Evolutionary conservation across 2,888 invertebrate species (phyloP), one percentile per base, ranked within the genome.

Genomic region (Apoda limacodes): DNA sequence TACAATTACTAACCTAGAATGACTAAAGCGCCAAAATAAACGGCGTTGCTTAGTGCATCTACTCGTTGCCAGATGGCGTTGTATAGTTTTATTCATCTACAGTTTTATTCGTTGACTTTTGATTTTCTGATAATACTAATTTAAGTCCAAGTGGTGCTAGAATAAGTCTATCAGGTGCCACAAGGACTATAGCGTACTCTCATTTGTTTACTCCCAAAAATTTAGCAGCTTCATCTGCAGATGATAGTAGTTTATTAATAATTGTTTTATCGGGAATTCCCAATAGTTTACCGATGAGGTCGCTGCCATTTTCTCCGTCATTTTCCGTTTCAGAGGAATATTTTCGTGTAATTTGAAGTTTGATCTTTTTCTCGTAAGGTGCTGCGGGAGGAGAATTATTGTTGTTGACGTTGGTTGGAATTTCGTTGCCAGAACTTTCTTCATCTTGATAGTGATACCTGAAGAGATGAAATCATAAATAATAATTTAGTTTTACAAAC

Each of bases 241-340:
- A 91, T 3, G 89, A 85, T 17, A 95, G 83, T 42, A 92, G 85
- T 65, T 90, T 89, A 55, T 95, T 95, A 31, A 96, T 89, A 37
- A 92, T 87, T 9, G 90, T 89, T 45, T 89, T 87, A 62, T 93
- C 94, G 22, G 90, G 87, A 37, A 96, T 92, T 0, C 95, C 95
- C 10, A 96, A 76, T 1, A 96, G 82, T 65, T 95, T 94, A 6
- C 94, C 93, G 46, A 96, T 93, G 34, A 96, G 83, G 61, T 94
- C 93, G 37, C 85, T 83, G 28, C 83, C 82, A 24, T 84, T 83
- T 52, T 85, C 86, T 1, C 82, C 78, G 40, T 82, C 63, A 53
- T 82, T 78, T 42, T 85, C 72, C 2, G 62, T 50, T 44, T 83
- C 74, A 3, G 75, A 72, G 12, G 74, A 71, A 45, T 83, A 81